Base-by-base conservation (phyloP, 2,797 vertebrate genomes). In the Podargus strigoides region DNA sequence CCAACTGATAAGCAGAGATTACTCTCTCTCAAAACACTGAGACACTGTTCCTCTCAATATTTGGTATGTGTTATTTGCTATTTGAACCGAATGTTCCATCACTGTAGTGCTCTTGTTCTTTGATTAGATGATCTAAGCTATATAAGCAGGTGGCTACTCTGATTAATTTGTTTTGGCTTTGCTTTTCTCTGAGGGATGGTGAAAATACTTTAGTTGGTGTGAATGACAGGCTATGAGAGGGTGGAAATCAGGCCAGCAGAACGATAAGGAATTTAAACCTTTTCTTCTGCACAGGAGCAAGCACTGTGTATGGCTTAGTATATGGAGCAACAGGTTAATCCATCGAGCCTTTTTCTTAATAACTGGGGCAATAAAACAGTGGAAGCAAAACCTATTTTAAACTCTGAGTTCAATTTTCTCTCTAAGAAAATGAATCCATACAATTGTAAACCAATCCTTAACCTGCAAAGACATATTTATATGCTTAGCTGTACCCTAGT, bases 141-240 rank as follows among this genome's bases (percentile, higher is more conserved):
- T 8, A 75, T 46, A 78, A 79, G 63, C 79, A 86, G 83, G 94
- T 94, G 89, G 58, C 73, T 90, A 44, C 76, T 84, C 62, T 68
- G 55, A 85, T 84, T 83, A 90, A 90, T 90, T 93, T 88, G n/a
- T 18, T 66, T 52, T 75, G 60, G 66, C 62, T 75, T 91, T 85
- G 41, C 30, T 92, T 86, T 90, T 37, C 66, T 88, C 76, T 26
- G 26, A 83, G 72, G 79, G 41, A 41, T 4, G 47, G 32, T 59
- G 74, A 59, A 69, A 85, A 86, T 59, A 34, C 11, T 78, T 72
- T 21, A 1, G 3, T 34, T 50, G 21, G 49, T 72, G 37, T 0
- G 12, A 89, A 78, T 14, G 32, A 37, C 12, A 86, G 47, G 39
- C 13, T 76, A 28, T 6, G 23, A 69, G 56, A 93, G 19, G 15